phyloP scores from a whole-genome alignment of 2,888 invertebrate genomes.

The Phyllotreta striolata region DNA sequence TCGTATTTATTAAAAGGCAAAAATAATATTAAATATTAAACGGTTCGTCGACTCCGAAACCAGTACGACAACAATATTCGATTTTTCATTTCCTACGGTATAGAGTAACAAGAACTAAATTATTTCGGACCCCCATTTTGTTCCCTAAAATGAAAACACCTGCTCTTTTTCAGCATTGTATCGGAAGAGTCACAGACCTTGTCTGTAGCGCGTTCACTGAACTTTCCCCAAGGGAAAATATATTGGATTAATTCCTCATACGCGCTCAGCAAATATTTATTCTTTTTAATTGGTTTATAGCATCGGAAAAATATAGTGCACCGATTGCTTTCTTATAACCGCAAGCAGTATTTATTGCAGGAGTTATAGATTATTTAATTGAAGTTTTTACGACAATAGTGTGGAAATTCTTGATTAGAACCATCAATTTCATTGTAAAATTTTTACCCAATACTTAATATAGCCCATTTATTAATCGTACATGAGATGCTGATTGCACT shows the following conservation, averaged over 20 bases:
- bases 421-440: too few relatives aligned
- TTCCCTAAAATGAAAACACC: constrained; percentile 24
- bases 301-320: constrained; percentile 3
- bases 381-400: too few relatives aligned
- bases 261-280: constrained; percentile 21
- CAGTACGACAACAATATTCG: constrained; percentile 8
- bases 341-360: not conserved
- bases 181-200: constrained; percentile 25
- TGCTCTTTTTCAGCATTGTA: constrained; percentile 26
- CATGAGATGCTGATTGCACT: too few relatives aligned
- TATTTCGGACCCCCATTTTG: constrained; percentile 20
- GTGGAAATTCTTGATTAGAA: too few relatives aligned
- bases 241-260: constrained; percentile 26
- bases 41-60: constrained; percentile 17
- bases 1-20: not conserved
- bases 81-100: not conserved
- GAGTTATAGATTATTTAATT: too few relatives aligned
- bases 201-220: constrained; percentile 25
- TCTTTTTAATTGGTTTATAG: constrained; percentile 21
- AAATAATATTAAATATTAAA: not conserved
- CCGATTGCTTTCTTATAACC: not conserved
- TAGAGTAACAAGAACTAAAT: constrained; percentile 11
- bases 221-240: constrained; percentile 15
- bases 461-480: too few relatives aligned
- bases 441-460: too few relatives aligned